Percentiles rank a stretch among this genome's conserved stretches.
These are phyloP conservation scores for Cassiopea andromeda DNA, from an alignment of 30 jellyfish, hydroid and myxozoan species.

Conservation along the genomic window DNA sequence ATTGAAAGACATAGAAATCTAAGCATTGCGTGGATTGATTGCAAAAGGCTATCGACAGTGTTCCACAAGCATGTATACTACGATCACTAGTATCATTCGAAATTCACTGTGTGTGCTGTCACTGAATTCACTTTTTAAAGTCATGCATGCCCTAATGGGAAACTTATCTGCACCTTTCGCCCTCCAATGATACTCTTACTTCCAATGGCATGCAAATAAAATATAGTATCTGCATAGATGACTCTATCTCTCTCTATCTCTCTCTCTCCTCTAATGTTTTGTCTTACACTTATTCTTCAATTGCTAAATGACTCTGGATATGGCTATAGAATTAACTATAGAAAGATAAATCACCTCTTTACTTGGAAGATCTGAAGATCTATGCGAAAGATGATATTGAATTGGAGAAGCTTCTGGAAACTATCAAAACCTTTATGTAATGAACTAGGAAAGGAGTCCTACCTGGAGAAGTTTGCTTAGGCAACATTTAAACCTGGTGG, in stretches of 20 bases:
- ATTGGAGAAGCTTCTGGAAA: conserved; percentile 23
- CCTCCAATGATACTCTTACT: conserved; percentile 2
- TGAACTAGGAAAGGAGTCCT: conserved; percentile 53
- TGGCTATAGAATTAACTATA: conserved; percentile 9
- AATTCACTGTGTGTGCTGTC: not conserved
- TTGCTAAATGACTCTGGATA: conserved; percentile 18
- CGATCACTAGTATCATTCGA: not conserved
- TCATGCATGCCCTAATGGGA: conserved; percentile 17
- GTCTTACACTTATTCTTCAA: conserved; percentile 23
- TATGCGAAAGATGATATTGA: conserved; percentile 22
- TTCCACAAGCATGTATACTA: conserved; percentile 34
- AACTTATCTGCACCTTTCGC: conserved; percentile 3
- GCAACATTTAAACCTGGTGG: conserved; percentile 16
- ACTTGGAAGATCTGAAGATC: conserved; percentile 56
- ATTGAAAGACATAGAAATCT: not conserved
- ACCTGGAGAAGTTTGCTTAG: conserved; percentile 52
- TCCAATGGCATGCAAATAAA: conserved; percentile 4
- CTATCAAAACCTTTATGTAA: conserved; percentile 38
- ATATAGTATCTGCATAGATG: conserved; percentile 49
- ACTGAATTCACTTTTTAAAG: not conserved
- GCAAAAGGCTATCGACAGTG: conserved; percentile 52
- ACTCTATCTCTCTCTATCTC: not conserved
- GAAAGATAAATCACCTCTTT: conserved; percentile 30
- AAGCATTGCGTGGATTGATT: conserved; percentile 58
- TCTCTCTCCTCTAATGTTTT: conserved; percentile 42